A percentile compares a stretch with the other conserved stretches of the same genome.
Conservation (phyloP, 2,797 vertebrate genomes). For the Acanthiza pusilla region DNA sequence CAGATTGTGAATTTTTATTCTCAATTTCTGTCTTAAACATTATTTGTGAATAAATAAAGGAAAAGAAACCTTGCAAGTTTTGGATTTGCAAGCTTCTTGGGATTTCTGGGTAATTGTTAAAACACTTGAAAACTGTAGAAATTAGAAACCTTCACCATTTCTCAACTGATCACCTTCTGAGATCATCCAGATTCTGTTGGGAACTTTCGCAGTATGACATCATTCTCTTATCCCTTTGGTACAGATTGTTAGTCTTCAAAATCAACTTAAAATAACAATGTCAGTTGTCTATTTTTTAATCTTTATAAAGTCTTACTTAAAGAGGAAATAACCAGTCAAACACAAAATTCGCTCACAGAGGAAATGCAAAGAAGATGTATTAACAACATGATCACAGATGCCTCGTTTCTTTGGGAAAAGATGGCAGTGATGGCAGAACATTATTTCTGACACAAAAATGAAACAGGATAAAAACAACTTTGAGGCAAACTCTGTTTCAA, state of each 20-base stretch:
- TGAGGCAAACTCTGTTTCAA: neutral
- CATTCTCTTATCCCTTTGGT: neutral
- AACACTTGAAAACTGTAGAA: neutral
- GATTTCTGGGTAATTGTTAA: neutral
- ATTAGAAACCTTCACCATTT: neutral
- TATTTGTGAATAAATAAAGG: neutral
- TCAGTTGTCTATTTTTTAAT: neutral
- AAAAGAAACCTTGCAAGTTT: neutral
- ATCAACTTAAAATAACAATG: neutral
- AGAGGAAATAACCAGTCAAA: neutral
- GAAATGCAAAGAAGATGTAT: neutral
- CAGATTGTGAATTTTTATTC: neutral
- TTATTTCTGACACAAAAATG: neutral
- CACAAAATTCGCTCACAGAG: neutral
- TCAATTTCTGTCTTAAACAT: neutral
- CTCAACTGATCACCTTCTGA: neutral
- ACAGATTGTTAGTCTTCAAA: neutral
- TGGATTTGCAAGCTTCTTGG: neutral
- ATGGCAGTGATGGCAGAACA: neutral
- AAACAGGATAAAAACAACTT: neutral
- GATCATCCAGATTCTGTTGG: neutral
- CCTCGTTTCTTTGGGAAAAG: neutral
- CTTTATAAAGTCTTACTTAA: neutral
- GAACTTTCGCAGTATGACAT: neutral
- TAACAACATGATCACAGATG: neutral